Conservation (phyloP, 2,113 vertebrate genomes). For the Cranoglanis bouderius region DNA sequence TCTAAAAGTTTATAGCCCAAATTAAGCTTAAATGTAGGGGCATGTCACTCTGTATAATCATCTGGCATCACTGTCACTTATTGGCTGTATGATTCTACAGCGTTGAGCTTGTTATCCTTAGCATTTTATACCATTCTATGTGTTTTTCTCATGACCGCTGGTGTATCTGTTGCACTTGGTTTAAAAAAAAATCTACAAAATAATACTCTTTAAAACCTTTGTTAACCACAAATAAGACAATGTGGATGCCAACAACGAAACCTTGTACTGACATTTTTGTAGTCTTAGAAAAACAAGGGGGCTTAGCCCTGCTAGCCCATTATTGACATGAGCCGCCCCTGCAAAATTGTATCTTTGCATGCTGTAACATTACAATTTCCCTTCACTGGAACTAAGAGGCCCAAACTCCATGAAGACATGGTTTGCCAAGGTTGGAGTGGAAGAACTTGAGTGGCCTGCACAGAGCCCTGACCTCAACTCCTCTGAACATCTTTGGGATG, state of each 20-base stretch:
- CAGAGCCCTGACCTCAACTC: too few species aligned
- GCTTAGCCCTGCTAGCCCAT: neutral
- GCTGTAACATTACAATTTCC: too few species aligned
- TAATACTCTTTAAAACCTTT: neutral
- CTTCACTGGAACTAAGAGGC: too few species aligned
- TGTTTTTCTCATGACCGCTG: neutral
- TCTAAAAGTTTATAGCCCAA: neutral
- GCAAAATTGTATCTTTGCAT: neutral
- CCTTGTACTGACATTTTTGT: neutral
- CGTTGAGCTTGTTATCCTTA: neutral
- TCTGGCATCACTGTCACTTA: neutral
- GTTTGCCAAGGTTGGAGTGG: too few species aligned
- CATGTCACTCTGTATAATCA: neutral
- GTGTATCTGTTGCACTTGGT: constrained; percentile 5
- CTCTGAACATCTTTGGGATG: too few species aligned
- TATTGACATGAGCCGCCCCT: neutral
- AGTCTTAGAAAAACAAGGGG: neutral
- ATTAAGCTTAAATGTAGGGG: neutral
- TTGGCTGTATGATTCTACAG: neutral
- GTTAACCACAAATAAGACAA: neutral
- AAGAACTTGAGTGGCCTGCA: too few species aligned
- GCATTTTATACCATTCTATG: neutral
- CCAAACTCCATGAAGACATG: too few species aligned
- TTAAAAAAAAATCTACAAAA: neutral
- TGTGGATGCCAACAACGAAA: neutral